A percentile compares a stretch with the other conserved stretches of the same genome.
These are phyloP conservation scores for Ctenomys sociabilis DNA, from an alignment of 2,113 vertebrate genomes.

Conservation along the genomic window DNA sequence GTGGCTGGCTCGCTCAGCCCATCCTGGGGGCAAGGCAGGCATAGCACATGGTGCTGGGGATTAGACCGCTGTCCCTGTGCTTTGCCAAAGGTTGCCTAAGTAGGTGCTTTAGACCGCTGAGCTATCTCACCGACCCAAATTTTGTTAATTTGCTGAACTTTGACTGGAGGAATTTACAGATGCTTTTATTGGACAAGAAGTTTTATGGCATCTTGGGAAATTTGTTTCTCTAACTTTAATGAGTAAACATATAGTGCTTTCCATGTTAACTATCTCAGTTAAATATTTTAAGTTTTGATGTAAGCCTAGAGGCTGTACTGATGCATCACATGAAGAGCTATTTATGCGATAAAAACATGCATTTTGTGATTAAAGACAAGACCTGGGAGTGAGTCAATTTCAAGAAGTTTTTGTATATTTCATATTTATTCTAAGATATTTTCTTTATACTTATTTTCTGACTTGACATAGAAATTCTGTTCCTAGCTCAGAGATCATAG, in stretches of 20 bases:
- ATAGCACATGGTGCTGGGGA: too few species aligned
- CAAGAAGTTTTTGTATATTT: not conserved
- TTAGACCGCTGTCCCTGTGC: too few species aligned
- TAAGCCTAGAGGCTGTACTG: not conserved
- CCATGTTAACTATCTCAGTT: not conserved
- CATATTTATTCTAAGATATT: not conserved
- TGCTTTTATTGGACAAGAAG: not conserved
- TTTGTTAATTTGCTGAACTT: not conserved
- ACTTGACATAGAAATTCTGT: not conserved
- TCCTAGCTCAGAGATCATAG: not conserved
- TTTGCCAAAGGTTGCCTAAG: too few species aligned
- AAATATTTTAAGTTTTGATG: constrained; percentile 19
- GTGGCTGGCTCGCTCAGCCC: too few species aligned
- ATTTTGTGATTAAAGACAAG: not conserved
- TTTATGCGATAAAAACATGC: too few species aligned
- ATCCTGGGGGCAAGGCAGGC: too few species aligned
- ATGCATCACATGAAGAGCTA: not conserved
- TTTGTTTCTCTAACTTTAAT: constrained; percentile 17
- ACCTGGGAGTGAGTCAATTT: not conserved
- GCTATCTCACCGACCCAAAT: not conserved
- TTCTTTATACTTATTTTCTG: not conserved
- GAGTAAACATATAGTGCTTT: not conserved
- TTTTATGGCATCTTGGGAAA: not conserved
- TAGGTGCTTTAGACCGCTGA: too few species aligned
- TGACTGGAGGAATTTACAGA: not conserved